Conservation (phyloP, 2,888 invertebrate genomes). For the Melinaea marsaeus region DNA sequence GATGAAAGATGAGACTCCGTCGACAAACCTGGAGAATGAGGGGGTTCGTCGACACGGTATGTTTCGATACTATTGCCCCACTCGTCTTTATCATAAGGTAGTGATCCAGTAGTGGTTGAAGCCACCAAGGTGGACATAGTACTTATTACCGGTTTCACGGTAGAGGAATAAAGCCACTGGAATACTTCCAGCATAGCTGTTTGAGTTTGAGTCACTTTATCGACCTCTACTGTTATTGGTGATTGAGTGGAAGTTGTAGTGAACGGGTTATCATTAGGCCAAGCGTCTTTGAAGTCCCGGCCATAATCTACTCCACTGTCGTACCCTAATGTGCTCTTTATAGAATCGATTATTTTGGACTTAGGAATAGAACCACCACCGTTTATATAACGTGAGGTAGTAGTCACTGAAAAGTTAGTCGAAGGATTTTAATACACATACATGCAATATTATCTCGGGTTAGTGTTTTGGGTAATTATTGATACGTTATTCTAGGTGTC, state of each 20-base stretch:
- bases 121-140: conserved; percentile 60
- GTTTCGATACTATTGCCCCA: conserved; percentile 73
- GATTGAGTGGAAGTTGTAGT: conserved; percentile 67
- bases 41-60: conserved; percentile 75
- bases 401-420: conserved; percentile 69
- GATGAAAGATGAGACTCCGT: conserved; percentile 65
- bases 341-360: conserved; percentile 72
- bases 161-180: conserved; percentile 72
- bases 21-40: conserved; percentile 76
- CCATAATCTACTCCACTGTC: conserved; percentile 62
- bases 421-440: conserved; percentile 54
- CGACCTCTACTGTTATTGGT: conserved; percentile 64
- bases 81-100: conserved; percentile 63
- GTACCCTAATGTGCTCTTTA: conserved; percentile 73
- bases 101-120: conserved; percentile 54
- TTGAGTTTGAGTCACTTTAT: conserved; percentile 71
- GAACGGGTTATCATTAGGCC: conserved; percentile 75
- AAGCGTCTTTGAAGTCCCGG: conserved; percentile 63
- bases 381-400: conserved; percentile 67
- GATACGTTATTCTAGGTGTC: background rate
- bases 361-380: conserved; percentile 69
- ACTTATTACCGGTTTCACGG: conserved; percentile 68
- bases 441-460: conserved; percentile 43
- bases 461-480: background rate
- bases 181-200: conserved; percentile 75